A percentile compares a stretch with the other conserved stretches of the same genome.
Conservation (phyloP, 2,888 invertebrate genomes). For the Harpalus rubripes region DNA sequence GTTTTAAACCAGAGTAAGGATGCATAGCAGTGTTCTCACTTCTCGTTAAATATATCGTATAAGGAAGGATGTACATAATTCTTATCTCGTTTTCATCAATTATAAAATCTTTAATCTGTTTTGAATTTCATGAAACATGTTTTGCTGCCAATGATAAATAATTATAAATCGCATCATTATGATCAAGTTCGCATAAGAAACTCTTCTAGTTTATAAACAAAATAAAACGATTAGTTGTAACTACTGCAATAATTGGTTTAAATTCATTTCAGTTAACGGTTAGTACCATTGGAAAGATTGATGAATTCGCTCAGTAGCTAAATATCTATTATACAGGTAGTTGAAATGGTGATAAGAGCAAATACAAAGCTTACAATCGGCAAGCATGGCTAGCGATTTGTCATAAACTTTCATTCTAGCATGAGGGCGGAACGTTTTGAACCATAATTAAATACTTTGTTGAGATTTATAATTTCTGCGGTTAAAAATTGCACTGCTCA, state of each 20-base stretch:
- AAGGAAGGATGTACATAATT: background rate
- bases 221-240: conserved; percentile 47
- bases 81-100: background rate
- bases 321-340: conserved; percentile 26
- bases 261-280: conserved; percentile 26
- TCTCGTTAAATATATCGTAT: background rate
- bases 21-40: too few relatives aligned
- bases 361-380: background rate
- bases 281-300: background rate
- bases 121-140: conserved; percentile 26
- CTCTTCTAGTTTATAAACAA: conserved; percentile 21
- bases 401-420: conserved; percentile 33
- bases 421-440: conserved; percentile 30
- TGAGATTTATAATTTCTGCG: conserved; percentile 36
- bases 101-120: conserved; percentile 2
- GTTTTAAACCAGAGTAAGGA: too few relatives aligned
- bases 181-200: conserved; percentile 25
- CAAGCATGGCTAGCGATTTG: conserved; percentile 14
- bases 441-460: conserved; percentile 39
- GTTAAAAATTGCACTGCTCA: conserved; percentile 26
- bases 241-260: conserved; percentile 32
- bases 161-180: conserved; percentile 29
- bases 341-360: conserved; percentile 31
- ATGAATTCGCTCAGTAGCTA: conserved; percentile 36
- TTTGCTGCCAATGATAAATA: conserved; percentile 19